Evolutionary conservation across 2,888 invertebrate species (phyloP), one percentile per base, ranked within the genome.

Genomic region (Halocaridina rubra): DNA sequence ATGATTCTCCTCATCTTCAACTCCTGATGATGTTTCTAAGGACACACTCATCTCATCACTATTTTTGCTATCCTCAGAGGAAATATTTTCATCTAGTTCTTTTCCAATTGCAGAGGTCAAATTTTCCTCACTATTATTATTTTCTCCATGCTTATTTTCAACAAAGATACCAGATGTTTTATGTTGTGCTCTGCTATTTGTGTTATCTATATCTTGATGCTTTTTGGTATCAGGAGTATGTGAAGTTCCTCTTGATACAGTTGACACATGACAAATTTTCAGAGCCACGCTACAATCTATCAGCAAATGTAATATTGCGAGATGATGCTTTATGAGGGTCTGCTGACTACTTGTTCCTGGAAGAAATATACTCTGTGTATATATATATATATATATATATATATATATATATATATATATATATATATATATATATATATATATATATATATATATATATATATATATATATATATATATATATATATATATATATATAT

Each of bases 211-310:
- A 1, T 19, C 13, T 27, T 16, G 19, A 1, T 59, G 29, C 19
- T 39, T 19, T 10, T 24, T 74, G n/a, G 27, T 13, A 74, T 19
- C 0, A 7, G 22, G 19, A 33, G 10, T 39, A n/a, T 27, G n/a
- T 74, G 33, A 30, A 32, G 30, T 33, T 0, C 10, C 29, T 29
- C 61, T 69, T 16, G 8, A 30, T 24, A 69, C 24, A 39, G 59
- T 33, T 39, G 33, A n/a, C 32, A 74, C 19, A 32, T 84, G 72
- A 39, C 39, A 53, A 19, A 53, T 64, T 29, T 75, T 79, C 33
- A 84, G 33, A n/a, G 84, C 79, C 19, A 74, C 74, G 8, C 57
- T 27, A 29, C 53, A 74, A 10, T 84, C 84, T 32, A 84, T 59
- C 57, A 84, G 29, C 22, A 84, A 22, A 24, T 79, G 74, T 13